phyloP scores from a whole-genome alignment of 2,888 invertebrate species.

The Eupelmus urozonus region DNA sequence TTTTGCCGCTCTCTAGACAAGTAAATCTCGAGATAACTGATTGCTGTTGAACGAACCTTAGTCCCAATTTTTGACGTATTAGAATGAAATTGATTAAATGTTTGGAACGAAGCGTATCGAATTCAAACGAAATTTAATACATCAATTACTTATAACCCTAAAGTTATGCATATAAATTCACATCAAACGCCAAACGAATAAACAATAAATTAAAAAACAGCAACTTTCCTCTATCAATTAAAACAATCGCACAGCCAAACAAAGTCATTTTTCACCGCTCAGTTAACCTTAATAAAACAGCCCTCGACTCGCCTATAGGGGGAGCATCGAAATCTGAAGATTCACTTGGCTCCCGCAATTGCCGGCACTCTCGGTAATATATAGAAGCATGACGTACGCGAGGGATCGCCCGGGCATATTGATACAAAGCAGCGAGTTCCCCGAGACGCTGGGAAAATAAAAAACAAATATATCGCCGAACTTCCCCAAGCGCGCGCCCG shows the following conservation, averaged over 20 bases:
- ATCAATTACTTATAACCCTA: too few relatives aligned
- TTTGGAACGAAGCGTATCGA: too few relatives aligned
- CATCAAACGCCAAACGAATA: too few relatives aligned
- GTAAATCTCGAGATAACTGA: not conserved
- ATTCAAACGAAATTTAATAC: too few relatives aligned
- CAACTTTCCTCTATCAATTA: too few relatives aligned
- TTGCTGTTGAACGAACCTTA: not conserved
- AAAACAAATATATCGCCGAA: constrained; percentile 72
- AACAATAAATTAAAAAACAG: too few relatives aligned
- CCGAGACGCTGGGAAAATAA: constrained; percentile 54
- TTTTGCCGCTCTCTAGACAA: not conserved
- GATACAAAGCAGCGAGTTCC: constrained; percentile 66
- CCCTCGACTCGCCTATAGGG: too few relatives aligned
- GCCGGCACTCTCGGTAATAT: not conserved
- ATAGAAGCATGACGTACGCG: not conserved
- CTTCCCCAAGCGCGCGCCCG: constrained; percentile 63
- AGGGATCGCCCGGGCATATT: constrained; percentile 63
- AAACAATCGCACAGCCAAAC: too few relatives aligned
- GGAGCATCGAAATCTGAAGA: not conserved
- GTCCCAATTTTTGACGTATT: too few relatives aligned
- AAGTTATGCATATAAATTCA: too few relatives aligned
- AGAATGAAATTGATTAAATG: too few relatives aligned
- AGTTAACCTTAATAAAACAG: not conserved
- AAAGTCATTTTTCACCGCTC: not conserved
- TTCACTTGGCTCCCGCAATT: not conserved